Conservation (phyloP, 2,888 invertebrate species). For the Temnothorax rugatulus region DNA sequence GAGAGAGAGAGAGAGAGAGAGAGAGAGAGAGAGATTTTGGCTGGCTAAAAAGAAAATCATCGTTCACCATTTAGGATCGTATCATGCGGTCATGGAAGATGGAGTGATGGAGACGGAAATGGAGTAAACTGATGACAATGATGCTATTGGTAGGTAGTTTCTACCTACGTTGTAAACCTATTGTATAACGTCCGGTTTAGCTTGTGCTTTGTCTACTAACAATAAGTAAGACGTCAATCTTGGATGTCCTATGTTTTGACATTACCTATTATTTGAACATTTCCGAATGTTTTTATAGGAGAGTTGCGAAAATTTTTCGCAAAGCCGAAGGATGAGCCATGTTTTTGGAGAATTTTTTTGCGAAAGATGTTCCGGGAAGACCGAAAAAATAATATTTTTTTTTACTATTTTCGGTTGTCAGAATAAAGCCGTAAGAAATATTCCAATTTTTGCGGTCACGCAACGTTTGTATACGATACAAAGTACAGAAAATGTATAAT, state of each 20-base stretch:
- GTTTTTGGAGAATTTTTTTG: background rate
- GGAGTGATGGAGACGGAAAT: background rate
- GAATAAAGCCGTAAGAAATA: background rate
- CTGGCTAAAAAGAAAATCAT: background rate
- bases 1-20: background rate
- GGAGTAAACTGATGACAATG: background rate
- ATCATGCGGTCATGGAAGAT: background rate
- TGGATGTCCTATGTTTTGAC: background rate
- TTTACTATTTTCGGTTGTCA: background rate
- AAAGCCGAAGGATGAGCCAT: background rate
- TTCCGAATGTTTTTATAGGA: background rate
- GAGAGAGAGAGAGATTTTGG: background rate
- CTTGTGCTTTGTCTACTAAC: background rate
- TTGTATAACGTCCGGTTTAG: background rate
- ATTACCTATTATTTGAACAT: background rate
- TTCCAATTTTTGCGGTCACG: background rate
- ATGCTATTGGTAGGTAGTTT: background rate
- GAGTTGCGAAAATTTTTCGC: background rate
- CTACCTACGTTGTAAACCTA: background rate
- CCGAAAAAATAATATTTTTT: conserved; percentile 11
- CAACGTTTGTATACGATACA: background rate
- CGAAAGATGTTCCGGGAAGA: background rate
- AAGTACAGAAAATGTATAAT: conserved; percentile 1
- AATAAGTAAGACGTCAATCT: background rate
- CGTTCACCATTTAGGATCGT: background rate